These are phyloP conservation scores for Netelia melanura DNA, from an alignment of 2,888 invertebrate genomes.

Conservation along the genomic window DNA sequence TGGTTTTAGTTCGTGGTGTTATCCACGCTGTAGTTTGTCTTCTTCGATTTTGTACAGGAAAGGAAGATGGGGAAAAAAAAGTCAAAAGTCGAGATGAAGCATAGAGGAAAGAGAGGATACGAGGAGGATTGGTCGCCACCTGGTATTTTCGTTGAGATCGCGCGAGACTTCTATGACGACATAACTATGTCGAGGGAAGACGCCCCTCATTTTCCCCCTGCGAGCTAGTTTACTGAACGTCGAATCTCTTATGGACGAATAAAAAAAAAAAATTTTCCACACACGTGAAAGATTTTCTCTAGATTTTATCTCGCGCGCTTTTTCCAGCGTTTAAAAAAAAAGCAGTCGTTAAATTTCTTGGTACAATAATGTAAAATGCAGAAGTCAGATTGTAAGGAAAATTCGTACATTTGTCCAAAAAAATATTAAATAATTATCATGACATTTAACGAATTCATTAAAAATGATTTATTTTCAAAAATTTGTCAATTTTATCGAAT, in stretches of 20 bases:
- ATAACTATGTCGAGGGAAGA: neutral
- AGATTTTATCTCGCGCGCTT: no score
- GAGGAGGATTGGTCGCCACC: conserved; percentile 79
- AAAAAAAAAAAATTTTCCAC: conserved; percentile 5
- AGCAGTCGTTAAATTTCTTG: neutral
- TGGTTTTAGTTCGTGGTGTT: no score
- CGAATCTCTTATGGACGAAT: neutral
- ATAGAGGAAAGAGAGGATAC: conserved; percentile 9
- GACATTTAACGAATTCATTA: no score
- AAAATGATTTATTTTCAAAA: no score
- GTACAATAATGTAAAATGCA: neutral
- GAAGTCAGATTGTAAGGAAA: neutral
- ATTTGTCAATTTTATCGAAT: no score
- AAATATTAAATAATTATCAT: no score
- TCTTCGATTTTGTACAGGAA: conserved; percentile 15
- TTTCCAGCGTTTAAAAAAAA: no score
- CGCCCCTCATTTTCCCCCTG: conserved; percentile 1
- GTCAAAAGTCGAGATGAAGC: neutral
- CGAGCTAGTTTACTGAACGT: neutral
- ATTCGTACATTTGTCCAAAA: no score
- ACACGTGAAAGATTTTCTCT: no score
- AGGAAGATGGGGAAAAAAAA: neutral
- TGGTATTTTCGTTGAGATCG: conserved; percentile 75
- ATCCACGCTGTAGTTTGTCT: no score
- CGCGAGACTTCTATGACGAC: neutral